Evolutionary conservation across 2,113 vertebrate genomes (phyloP), one percentile per base, ranked within the genome.

Genomic region (Cephalopholis sonnerati): DNA sequence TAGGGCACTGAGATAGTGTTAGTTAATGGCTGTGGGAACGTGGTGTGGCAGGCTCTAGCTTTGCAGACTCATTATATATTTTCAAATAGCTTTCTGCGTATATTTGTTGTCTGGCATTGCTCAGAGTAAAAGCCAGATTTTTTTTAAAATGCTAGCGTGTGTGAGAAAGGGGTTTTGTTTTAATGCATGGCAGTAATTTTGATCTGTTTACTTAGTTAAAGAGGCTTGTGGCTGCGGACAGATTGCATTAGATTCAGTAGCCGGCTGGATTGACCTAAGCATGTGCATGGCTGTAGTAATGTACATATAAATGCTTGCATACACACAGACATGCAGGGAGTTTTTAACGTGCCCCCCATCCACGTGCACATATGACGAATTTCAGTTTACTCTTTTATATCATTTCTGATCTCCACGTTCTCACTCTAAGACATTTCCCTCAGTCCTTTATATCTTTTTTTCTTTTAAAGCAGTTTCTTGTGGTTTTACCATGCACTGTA

Each of bases 351-450:
- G 24, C 54, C 11, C 58, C 24, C 46, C 53, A 36, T 10, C 54
- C 18, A 27, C 32, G 18, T 32, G 7, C 36, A 73, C 24, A 63
- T 39, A 2, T 22, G n/a, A 61, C 13, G 6, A 64, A 63, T 63
- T 86, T 73, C 32, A 46, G 41, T 70, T 79, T 84, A 69, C 54
- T 71, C 63, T 29, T 61, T 74, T 44, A 51, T 74, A 79, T 54
- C 57, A 71, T 67, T 83, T 83, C 71, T 86, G 48, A 68, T 77
- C 79, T 92, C 55, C 36, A 44, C 5, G 12, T 87, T 91, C 66
- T 76, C n/a, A 6, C 74, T 87, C 75, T 76, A 63, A 55, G 78
- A 75, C 64, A 77, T 77, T 82, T 78, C 48, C 66, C 71, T 67
- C 70, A 48, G 18, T 77, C 55, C 67, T 90, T 46, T 41, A 17